Evolutionary conservation across 1,140 invertebrate genomes (phyloP).

Genomic region (Lithobius niger): DNA sequence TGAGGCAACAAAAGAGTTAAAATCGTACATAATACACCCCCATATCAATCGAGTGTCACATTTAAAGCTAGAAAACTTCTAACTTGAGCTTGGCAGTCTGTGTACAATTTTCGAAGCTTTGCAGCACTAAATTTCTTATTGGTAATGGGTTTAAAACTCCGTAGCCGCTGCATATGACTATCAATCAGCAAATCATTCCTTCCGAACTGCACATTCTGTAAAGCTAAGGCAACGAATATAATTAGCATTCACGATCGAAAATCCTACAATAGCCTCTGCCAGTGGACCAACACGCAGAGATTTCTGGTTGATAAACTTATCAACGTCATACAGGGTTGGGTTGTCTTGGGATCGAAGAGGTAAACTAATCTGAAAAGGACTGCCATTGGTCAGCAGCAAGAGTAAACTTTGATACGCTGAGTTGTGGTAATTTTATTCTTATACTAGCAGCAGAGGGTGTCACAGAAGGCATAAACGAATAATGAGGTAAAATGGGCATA

Average conservation of each 20-base stretch:
- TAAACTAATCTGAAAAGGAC: not conserved
- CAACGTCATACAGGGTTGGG: not conserved
- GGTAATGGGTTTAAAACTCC: too few relatives aligned
- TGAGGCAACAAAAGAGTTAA: too few relatives aligned
- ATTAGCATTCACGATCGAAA: not conserved
- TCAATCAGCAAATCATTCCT: not conserved
- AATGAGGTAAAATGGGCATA: too few relatives aligned
- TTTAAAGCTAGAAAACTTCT: too few relatives aligned
- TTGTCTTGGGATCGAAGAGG: not conserved
- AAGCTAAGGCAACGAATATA: not conserved
- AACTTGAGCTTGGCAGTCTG: too few relatives aligned
- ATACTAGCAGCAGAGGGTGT: too few relatives aligned
- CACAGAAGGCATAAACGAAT: too few relatives aligned
- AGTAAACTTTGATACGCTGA: not conserved
- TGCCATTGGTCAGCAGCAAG: not conserved
- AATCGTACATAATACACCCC: too few relatives aligned
- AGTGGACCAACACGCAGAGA: not conserved
- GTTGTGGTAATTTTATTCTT: not conserved
- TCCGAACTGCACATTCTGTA: not conserved
- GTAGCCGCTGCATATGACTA: not conserved
- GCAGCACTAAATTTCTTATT: too few relatives aligned
- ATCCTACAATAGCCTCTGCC: not conserved
- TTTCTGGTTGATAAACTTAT: not conserved
- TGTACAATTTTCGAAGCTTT: too few relatives aligned
- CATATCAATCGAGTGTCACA: too few relatives aligned